phyloP scores from a whole-genome alignment of 1,140 invertebrate species.

The Bathynomus jamesi region DNA sequence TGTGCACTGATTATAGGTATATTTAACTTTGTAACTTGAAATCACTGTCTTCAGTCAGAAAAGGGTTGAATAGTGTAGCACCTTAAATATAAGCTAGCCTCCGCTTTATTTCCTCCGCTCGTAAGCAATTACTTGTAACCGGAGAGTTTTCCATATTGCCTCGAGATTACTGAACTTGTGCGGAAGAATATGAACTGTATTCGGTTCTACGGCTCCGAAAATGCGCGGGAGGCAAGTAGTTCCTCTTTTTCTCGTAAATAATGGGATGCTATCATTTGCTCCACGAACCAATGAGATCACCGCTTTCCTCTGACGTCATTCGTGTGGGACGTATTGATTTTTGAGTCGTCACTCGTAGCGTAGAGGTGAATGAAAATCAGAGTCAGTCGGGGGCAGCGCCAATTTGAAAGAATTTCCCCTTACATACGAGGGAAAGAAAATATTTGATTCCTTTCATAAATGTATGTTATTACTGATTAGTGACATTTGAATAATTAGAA shows the following conservation, averaged over 20 bases:
- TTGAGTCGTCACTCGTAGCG: constrained; percentile 33
- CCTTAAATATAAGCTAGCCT: constrained; percentile 9
- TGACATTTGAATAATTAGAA: too few relatives aligned
- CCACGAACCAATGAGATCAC: constrained; percentile 29
- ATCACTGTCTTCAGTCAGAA: constrained; percentile 1
- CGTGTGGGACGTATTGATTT: constrained; percentile 37
- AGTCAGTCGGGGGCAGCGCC: constrained; percentile 17
- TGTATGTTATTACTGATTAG: too few relatives aligned
- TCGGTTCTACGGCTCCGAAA: constrained; percentile 24
- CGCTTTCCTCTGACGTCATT: constrained; percentile 30
- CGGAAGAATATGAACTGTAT: constrained; percentile 28
- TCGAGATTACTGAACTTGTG: constrained; percentile 26
- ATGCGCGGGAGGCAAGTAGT: constrained; percentile 36
- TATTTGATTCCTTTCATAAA: too few relatives aligned
- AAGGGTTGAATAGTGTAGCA: background rate
- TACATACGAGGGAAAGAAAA: too few relatives aligned
- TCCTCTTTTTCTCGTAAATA: constrained; percentile 35
- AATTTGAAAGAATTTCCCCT: constrained; percentile 6
- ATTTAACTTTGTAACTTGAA: background rate
- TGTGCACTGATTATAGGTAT: background rate
- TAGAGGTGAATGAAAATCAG: constrained; percentile 38
- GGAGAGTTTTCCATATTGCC: constrained; percentile 25
- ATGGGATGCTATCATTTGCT: constrained; percentile 37
- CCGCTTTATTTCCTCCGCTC: background rate
- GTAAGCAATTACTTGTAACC: constrained; percentile 10